These are phyloP conservation scores for Magallana nippona DNA, from an alignment of 2,888 invertebrate genomes.

Conservation along the genomic window DNA sequence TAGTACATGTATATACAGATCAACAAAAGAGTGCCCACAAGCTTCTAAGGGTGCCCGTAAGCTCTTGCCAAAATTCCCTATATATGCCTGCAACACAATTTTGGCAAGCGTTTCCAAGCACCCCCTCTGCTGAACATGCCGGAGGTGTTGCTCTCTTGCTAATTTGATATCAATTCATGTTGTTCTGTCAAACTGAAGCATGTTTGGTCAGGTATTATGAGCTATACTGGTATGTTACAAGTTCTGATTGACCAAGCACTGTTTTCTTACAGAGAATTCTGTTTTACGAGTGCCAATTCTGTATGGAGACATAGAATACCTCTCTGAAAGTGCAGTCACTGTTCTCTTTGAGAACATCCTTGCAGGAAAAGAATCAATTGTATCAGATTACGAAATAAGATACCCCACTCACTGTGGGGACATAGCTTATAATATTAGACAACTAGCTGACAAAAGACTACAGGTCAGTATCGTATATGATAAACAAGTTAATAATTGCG, in stretches of 20 bases:
- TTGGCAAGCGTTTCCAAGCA: too few species aligned
- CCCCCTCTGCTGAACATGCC: too few species aligned
- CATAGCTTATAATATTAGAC: slow-evolving; percentile 79
- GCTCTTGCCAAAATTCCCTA: too few species aligned
- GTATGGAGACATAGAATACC: slow-evolving; percentile 81
- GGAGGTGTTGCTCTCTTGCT: too few species aligned
- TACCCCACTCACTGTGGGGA: slow-evolving; percentile 81
- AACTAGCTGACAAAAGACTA: slow-evolving; percentile 74
- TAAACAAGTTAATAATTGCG: too few species aligned
- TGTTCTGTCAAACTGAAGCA: too few species aligned
- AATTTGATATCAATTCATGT: too few species aligned
- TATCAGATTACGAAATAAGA: slow-evolving; percentile 80
- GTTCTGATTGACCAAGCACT: neutral
- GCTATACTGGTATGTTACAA: neutral
- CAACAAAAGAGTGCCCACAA: too few species aligned
- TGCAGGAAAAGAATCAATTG: slow-evolving; percentile 66
- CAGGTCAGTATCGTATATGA: slow-evolving; percentile 60
- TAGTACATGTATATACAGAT: too few species aligned
- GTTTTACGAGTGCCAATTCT: slow-evolving; percentile 82
- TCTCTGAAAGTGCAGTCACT: slow-evolving; percentile 82
- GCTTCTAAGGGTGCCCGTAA: too few species aligned
- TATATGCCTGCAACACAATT: too few species aligned
- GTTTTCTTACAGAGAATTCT: slow-evolving; percentile 77
- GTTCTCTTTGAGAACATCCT: slow-evolving; percentile 76
- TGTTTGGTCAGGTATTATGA: too few species aligned